Base-by-base conservation (phyloP, 2,888 invertebrate genomes). In the Dusona sp. region DNA sequence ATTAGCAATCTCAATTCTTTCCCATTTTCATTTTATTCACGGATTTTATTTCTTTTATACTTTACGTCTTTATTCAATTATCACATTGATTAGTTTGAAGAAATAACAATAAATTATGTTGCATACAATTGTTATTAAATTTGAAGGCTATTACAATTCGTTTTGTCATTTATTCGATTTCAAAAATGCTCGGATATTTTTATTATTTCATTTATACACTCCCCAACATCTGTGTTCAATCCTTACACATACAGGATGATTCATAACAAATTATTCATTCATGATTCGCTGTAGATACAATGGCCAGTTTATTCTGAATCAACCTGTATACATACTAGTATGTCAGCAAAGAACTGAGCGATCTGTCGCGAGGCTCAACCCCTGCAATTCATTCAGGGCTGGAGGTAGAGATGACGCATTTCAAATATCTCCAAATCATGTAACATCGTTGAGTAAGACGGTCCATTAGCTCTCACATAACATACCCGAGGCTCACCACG, bases 401-500 rank as follows among this genome's bases (percentile, higher is more conserved):
- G 48, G 48, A 36, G n/a, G 57, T 68, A 11, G 51, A 29, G 8
- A 68, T 68, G 78, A 78, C 67, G 67, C 67, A 78, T 9, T 68
- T 36, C 3, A 19, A 38, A n/a, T 54, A 54, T 68, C 38, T 25
- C 48, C 8, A 68, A 78, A 78, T 78, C 54, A 78, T 42, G 68
- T 78, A 68, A 54, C 25, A 42, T 48, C 7, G 8, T 36, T n/a
- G 9, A 9, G 19, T 57, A 11, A 22, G 54, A 2, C 19, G 11
- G 9, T 9, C 22, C 19, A n/a, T 13, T 57, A 2, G 11, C 25
- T 57, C 25, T 11, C 57, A 2, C 57, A 11, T 25, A 25, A 2
- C 57, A 11, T 25, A 25, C n/a, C n/a, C 25, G 0, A 0, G 25
- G 25, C 3, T 25, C 25, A 57, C 25, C 3, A 13, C 25, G 25